phyloP scores from a whole-genome alignment of 2,797 vertebrate species.

The Hoplostethus atlanticus region DNA sequence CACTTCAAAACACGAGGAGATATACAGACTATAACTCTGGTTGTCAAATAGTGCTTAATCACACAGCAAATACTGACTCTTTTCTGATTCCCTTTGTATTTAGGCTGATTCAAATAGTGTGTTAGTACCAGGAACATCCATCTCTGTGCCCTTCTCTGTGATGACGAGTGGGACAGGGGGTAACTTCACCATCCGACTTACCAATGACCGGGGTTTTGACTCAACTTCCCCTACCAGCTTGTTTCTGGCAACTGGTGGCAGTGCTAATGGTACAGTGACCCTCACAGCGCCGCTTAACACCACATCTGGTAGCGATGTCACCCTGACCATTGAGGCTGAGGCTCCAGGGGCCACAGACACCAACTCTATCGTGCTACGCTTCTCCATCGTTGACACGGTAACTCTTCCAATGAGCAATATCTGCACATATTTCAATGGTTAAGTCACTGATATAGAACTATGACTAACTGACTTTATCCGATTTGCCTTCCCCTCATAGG shows the following conservation, averaged over 20 bases:
- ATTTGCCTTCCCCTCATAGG: conserved; percentile 54
- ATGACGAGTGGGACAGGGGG: conserved; percentile 9
- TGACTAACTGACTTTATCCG: background rate
- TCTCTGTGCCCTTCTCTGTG: conserved; percentile 69
- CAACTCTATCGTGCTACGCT: conserved; percentile 69
- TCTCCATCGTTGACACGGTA: conserved; percentile 68
- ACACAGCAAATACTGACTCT: background rate
- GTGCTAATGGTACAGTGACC: conserved; percentile 55
- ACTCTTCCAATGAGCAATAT: background rate
- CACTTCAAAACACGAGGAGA: too few species aligned
- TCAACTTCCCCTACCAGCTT: conserved; percentile 53
- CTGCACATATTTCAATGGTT: background rate
- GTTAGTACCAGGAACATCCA: conserved; percentile 54
- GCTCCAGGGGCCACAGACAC: conserved; percentile 41
- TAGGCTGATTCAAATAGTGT: conserved; percentile 57
- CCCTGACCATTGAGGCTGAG: conserved; percentile 69
- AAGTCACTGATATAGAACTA: too few species aligned
- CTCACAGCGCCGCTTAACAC: conserved; percentile 62
- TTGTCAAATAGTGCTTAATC: background rate
- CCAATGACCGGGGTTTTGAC: conserved; percentile 55
- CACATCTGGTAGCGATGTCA: conserved; percentile 69
- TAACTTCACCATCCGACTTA: conserved; percentile 65
- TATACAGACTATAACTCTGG: too few species aligned
- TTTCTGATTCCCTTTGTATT: background rate
- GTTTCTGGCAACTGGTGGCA: conserved; percentile 29